Evolutionary conservation across 2,797 vertebrate genomes (phyloP), one percentile per base, ranked within the genome.

Genomic region (Esox masquinongy): DNA sequence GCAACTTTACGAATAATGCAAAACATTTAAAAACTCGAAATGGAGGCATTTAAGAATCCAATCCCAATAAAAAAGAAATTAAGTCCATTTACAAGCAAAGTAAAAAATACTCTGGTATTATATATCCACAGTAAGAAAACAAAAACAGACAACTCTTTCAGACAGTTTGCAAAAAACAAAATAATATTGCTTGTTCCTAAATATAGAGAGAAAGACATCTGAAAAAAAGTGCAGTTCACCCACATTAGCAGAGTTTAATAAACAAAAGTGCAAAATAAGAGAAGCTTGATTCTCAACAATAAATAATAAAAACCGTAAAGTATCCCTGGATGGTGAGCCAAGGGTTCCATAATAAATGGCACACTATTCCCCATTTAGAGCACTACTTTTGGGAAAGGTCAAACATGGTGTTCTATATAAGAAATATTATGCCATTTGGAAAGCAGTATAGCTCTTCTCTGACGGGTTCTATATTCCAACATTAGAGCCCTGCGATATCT

Each of bases 161-260:
- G 73, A 74, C 87, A 77, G 64, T 80, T 84, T 84, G 76, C 81
- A 79, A 86, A 74, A 80, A 84, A 86, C 78, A 16, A 70, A 85
- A 74, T 31, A 73, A 87, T 93, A 93, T 93, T 92, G 90, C 92
- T 92, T 86, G 68, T 76, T 89, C 80, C 83, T 89, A 91, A 92
- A 83, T 86, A 81, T 74, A 2, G 70, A 76, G 24, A 24, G 24
- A 24, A 51, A 29, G 11, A 68, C 31, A 80, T 68, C 74, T 8
- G 61, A 24, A 34, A 82, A n/a, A 82, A 90, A 73, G 78, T 83
- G 86, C 84, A 90, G 80, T 74, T 78, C 79, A 88, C 69, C 74
- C 36, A 66, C 53, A 12, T 15, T 24, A 75, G 68, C 31, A 26
- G 8, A 49, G 26, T 70, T 26, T 22, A 63, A 79, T 77, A 77